phyloP scores from a whole-genome alignment of 2,797 vertebrate genomes.

The Bryconaethiops microstoma region DNA sequence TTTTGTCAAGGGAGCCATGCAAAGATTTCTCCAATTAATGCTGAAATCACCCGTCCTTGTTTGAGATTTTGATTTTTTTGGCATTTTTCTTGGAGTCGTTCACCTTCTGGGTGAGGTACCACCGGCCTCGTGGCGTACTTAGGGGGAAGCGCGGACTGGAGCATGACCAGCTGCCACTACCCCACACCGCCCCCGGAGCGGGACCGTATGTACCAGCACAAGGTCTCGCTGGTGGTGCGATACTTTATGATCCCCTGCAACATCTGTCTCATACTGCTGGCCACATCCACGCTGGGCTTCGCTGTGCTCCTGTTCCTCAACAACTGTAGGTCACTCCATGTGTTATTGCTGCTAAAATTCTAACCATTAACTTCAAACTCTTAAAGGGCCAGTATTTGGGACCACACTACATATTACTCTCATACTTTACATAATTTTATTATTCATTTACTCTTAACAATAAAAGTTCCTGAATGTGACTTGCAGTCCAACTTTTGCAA shows the following conservation, averaged over 20 bases:
- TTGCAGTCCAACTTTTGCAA: background rate
- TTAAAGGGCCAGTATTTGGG: background rate
- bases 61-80: constrained; percentile 42
- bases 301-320: constrained; percentile 96
- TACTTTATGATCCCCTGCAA: constrained; percentile 99
- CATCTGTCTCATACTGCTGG: constrained; percentile 96
- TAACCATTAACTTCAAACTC: background rate
- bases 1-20: constrained; percentile 66
- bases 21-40: constrained; percentile 55
- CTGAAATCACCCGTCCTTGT: constrained; percentile 58
- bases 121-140: constrained; percentile 65
- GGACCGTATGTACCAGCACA: constrained; percentile 89
- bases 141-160: constrained; percentile 75
- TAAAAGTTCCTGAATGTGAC: too few relatives aligned
- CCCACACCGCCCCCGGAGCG: constrained; percentile 82
- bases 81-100: constrained; percentile 45
- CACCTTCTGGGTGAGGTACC: constrained; percentile 19
- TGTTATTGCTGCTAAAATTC: constrained; percentile 14
- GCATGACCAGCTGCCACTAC: constrained; percentile 87
- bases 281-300: constrained; percentile 91
- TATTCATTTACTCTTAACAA: too few relatives aligned
- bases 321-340: constrained; percentile 84
- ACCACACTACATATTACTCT: background rate
- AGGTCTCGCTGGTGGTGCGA: constrained; percentile 93
- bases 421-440: background rate